Evolutionary conservation across 2,113 vertebrate genomes (phyloP).

Genomic region (Crotalus viridis): DNA sequence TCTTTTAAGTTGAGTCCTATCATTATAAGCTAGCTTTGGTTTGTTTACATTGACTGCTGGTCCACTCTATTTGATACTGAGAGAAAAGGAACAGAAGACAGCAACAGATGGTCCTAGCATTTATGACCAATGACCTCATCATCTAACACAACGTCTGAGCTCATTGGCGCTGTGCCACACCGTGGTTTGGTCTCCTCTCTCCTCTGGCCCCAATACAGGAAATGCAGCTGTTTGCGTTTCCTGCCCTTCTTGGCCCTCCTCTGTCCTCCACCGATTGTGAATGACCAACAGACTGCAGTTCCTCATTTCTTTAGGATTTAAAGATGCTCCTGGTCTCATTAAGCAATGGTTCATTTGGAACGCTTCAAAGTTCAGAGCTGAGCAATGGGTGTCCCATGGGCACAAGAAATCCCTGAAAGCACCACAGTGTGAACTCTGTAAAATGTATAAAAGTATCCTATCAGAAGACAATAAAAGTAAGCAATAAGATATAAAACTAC

Average conservation of each 20-base stretch:
- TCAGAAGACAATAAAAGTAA: background rate
- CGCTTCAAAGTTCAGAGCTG: background rate
- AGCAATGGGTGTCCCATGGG: background rate
- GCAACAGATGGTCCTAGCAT: background rate
- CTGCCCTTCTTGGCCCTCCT: background rate
- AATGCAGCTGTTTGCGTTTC: background rate
- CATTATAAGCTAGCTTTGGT: background rate
- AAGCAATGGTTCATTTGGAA: background rate
- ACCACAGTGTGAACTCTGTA: background rate
- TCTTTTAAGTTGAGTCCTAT: background rate
- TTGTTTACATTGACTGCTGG: background rate
- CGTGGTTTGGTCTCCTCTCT: background rate
- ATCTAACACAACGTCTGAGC: background rate
- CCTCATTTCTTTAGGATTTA: background rate
- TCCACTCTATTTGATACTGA: background rate
- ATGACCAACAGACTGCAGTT: background rate
- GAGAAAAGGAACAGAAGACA: background rate
- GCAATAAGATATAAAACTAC: background rate
- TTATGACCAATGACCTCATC: background rate
- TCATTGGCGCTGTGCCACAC: background rate
- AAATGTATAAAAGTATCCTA: background rate
- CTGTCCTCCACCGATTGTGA: background rate
- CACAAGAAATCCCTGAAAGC: background rate
- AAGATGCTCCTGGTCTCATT: background rate
- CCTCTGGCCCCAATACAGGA: background rate